phyloP scores from a whole-genome alignment of 64 coral and sea anemone genomes.

The Montipora cactus region DNA sequence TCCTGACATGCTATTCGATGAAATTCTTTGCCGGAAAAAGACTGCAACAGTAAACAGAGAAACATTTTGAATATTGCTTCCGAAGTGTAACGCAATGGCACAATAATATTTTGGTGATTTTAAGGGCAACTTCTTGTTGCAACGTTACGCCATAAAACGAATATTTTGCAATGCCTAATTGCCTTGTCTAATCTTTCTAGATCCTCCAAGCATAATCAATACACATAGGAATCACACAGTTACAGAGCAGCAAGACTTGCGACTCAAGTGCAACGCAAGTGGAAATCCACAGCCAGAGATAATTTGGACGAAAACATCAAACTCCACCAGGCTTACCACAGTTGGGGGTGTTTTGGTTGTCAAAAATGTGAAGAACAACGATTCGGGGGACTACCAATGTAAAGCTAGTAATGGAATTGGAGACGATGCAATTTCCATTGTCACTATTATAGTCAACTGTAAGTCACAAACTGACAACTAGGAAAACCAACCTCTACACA shows the following conservation, averaged over 20 bases:
- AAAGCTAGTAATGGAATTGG: slow-evolving; percentile 41
- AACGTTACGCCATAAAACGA: no score
- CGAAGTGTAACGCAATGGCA: no score
- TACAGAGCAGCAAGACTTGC: not conserved
- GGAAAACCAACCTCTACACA: no score
- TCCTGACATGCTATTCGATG: no score
- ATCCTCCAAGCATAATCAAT: not conserved
- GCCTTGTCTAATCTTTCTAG: not conserved
- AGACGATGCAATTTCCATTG: not conserved
- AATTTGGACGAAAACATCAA: not conserved
- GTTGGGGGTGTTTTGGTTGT: not conserved
- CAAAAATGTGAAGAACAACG: slow-evolving; percentile 1
- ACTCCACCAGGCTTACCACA: no score
- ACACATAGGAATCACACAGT: not conserved
- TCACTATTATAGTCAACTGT: not conserved
- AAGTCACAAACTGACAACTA: not conserved
- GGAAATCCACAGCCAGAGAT: slow-evolving; percentile 37
- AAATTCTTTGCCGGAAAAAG: no score
- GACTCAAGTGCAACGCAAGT: slow-evolving; percentile 2
- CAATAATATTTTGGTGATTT: no score
- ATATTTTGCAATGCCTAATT: no score
- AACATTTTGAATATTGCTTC: no score
- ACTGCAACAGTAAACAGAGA: no score
- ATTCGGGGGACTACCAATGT: slow-evolving; percentile 26
- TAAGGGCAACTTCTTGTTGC: no score